phyloP scores from a whole-genome alignment of 2,797 vertebrate genomes.

The Graptemys geographica region DNA sequence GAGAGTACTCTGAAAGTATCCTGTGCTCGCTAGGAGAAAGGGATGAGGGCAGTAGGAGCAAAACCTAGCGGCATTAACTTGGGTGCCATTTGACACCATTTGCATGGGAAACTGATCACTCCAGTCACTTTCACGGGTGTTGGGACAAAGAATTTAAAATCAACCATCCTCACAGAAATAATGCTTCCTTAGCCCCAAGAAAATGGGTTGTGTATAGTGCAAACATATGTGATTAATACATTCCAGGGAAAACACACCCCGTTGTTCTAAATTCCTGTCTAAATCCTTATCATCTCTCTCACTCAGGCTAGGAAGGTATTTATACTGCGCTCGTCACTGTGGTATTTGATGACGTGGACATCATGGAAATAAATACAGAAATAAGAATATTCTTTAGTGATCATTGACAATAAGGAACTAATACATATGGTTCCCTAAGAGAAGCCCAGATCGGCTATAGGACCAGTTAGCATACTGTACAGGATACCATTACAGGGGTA shows the following conservation, averaged over 20 bases:
- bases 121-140: not conserved
- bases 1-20: constrained; percentile 43
- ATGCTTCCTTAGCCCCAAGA: constrained; percentile 30
- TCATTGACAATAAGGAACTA: not conserved
- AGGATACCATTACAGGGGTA: not conserved
- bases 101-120: constrained; percentile 45
- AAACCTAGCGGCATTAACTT: not conserved
- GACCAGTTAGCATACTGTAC: constrained; percentile 39
- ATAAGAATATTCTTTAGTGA: constrained; percentile 14
- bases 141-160: constrained; percentile 58
- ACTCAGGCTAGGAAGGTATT: not conserved
- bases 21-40: constrained; percentile 16
- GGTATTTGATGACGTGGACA: not conserved
- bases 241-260: constrained; percentile 59
- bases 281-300: constrained; percentile 7
- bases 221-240: constrained; percentile 70
- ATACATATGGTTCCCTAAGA: not conserved
- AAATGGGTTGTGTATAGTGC: not conserved
- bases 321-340: not conserved
- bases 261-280: constrained; percentile 31
- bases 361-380: not conserved
- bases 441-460: not conserved
- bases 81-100: constrained; percentile 6
- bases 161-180: constrained; percentile 60
- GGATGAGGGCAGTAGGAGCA: constrained; percentile 53